Evolutionary conservation across 2,113 vertebrate genomes (phyloP).

Genomic region (Ophthalmotilapia sp.): DNA sequence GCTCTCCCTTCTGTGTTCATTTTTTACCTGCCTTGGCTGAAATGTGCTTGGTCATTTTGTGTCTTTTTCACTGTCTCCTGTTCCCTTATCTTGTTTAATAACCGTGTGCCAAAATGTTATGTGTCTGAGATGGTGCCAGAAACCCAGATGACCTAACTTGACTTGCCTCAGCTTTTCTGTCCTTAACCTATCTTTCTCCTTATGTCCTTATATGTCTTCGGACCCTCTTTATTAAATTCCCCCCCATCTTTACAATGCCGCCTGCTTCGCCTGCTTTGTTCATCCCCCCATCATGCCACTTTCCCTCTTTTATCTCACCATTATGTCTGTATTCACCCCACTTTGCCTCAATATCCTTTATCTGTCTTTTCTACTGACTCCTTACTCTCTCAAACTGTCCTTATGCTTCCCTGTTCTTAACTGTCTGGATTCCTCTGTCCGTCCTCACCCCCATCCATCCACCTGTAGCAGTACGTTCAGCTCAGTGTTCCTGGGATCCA

Average conservation of each 20-base stretch:
- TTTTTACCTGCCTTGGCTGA: background rate
- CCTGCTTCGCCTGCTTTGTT: background rate
- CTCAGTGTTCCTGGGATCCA: conserved; percentile 72
- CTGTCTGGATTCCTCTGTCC: background rate
- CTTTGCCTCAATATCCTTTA: background rate
- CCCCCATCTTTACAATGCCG: background rate
- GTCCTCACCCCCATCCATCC: background rate
- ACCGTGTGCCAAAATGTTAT: background rate
- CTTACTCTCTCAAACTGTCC: background rate
- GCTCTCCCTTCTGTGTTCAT: background rate
- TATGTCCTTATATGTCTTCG: background rate
- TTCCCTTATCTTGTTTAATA: background rate
- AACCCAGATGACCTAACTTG: background rate
- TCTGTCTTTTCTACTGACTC: background rate
- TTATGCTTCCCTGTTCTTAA: background rate
- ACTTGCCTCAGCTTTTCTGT: background rate
- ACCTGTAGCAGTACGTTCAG: conserved; percentile 78
- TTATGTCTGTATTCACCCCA: background rate
- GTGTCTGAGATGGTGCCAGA: background rate
- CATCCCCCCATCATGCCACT: background rate
- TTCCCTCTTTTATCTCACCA: background rate
- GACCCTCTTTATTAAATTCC: background rate
- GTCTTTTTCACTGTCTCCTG: background rate
- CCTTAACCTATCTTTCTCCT: background rate
- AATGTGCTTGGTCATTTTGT: conserved; percentile 12